Base-by-base conservation (phyloP, 1,140 invertebrate species). In the Hyles vespertilio region DNA sequence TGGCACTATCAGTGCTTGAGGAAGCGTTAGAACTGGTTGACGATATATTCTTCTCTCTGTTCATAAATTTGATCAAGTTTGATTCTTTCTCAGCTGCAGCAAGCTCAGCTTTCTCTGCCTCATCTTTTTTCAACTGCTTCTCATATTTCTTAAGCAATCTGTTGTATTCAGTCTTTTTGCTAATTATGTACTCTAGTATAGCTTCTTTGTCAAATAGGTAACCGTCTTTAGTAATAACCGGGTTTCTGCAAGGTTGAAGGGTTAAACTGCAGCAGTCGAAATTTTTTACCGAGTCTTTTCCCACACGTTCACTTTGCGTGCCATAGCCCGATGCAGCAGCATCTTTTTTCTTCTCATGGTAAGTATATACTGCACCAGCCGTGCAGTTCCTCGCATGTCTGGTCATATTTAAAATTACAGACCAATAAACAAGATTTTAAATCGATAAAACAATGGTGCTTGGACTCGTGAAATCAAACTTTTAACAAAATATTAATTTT, bases 231-330 rank as follows among this genome's bases (percentile, higher is more conserved):
- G 96, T 97, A 45, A 98, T 89, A 4, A 98, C 94, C 56, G 97
- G 96, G 87, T 96, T 93, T 80, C 94, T 92, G 79, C 97, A 99
- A 2, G 98, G 98, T 80, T 99, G 98, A 58, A 99, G 89, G 5
- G 97, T 98, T 12, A 99, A 87, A 72, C 95, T 98, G 84, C 99
- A 99, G 77, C 98, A 99, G 87, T 99, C 98, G 89, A 99, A 99
- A 79, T 96, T 96, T 84, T 99, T 99, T 0, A 99, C 93, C 1
- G 98, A 98, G 92, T 99, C 98, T 87, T 98, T 98, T 3, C 98
- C 97, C 48, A 99, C 91, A 73, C 98, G 90, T 77, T 92, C 94
- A 58, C 89, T 91, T 79, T 96, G 94, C 9, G 95, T 96, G 2
- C 96, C 96, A 82, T 97, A 97, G 34, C 97, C 97, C n/a, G 96